Percentiles rank a stretch among this genome's conserved stretches.
These are phyloP conservation scores for Hephaestus fuliginosus DNA, from an alignment of 2,797 vertebrate genomes.

Conservation along the genomic window DNA sequence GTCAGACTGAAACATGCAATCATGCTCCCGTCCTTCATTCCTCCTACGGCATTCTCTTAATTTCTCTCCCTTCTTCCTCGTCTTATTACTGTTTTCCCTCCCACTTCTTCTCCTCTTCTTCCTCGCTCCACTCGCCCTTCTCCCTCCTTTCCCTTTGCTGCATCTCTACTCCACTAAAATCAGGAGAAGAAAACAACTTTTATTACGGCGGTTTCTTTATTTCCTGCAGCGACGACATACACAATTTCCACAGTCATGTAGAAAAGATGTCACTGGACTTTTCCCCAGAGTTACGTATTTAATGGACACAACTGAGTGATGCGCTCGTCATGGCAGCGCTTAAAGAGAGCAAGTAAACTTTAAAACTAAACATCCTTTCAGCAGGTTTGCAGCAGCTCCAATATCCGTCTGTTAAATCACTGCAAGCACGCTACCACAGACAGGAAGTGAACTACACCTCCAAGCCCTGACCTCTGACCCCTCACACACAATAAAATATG, in stretches of 20 bases:
- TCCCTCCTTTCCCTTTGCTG: background rate
- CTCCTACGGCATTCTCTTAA: conserved; percentile 21
- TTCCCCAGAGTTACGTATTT: too few species aligned
- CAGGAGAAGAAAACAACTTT: background rate
- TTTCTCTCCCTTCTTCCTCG: conserved; percentile 4
- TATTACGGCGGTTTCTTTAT: conserved; percentile 11
- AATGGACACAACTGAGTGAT: too few species aligned
- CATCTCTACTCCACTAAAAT: conserved; percentile 30
- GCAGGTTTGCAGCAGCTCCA: background rate
- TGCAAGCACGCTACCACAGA: conserved; percentile 8
- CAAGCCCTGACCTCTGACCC: conserved; percentile 15
- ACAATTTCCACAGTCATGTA: background rate
- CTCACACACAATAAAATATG: conserved; percentile 15
- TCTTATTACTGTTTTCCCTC: background rate
- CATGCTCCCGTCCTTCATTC: conserved; percentile 64
- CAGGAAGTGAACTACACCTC: conserved; percentile 34
- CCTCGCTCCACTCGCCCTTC: background rate
- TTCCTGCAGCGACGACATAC: background rate
- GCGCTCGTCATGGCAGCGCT: too few species aligned
- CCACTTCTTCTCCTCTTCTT: conserved; percentile 1
- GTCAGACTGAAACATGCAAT: conserved; percentile 70
- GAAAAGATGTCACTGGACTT: background rate
- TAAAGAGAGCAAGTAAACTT: background rate
- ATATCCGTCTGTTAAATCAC: conserved; percentile 22
- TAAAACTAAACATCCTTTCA: background rate